Evolutionary conservation across 2,888 invertebrate genomes (phyloP).

Genomic region (Drosophila meridionalis): DNA sequence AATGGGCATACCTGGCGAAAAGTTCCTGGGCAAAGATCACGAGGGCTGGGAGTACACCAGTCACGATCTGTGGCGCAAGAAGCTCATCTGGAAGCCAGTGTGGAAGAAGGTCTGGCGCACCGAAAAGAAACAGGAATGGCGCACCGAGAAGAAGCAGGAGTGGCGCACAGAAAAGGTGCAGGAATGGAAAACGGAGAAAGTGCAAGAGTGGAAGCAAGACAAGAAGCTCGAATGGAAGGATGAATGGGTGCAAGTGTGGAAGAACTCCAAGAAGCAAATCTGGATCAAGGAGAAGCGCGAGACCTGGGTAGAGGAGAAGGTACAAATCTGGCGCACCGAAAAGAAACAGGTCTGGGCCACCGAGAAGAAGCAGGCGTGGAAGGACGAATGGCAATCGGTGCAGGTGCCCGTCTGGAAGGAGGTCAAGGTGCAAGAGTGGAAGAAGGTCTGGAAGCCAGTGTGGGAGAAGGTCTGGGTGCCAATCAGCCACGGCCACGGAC

Average conservation of each 20-base stretch:
- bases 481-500: constrained; percentile 80
- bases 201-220: constrained; percentile 92
- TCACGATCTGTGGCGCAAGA: constrained; percentile 94
- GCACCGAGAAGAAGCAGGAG: constrained; percentile 89
- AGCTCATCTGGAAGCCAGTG: constrained; percentile 88
- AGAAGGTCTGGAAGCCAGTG: constrained; percentile 93
- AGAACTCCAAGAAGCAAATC: constrained; percentile 91
- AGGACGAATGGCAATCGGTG: constrained; percentile 88
- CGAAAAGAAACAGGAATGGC: constrained; percentile 91
- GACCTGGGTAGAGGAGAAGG: constrained; percentile 90
- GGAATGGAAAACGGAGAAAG: constrained; percentile 92
- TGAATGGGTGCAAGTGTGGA: constrained; percentile 88
- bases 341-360: constrained; percentile 87
- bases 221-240: constrained; percentile 89
- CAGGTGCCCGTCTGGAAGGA: constrained; percentile 91
- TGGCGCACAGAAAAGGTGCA: constrained; percentile 88
- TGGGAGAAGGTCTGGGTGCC: constrained; percentile 95
- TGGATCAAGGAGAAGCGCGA: constrained; percentile 93
- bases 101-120: constrained; percentile 93
- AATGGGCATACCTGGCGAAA: constrained; percentile 91
- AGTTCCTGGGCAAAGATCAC: constrained; percentile 92
- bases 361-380: constrained; percentile 92
- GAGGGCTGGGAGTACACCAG: constrained; percentile 94
- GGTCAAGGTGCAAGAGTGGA: constrained; percentile 89
- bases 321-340: constrained; percentile 87